These are phyloP conservation scores for Pteronura brasiliensis DNA, from an alignment of 2,113 vertebrate species.

Conservation along the genomic window DNA sequence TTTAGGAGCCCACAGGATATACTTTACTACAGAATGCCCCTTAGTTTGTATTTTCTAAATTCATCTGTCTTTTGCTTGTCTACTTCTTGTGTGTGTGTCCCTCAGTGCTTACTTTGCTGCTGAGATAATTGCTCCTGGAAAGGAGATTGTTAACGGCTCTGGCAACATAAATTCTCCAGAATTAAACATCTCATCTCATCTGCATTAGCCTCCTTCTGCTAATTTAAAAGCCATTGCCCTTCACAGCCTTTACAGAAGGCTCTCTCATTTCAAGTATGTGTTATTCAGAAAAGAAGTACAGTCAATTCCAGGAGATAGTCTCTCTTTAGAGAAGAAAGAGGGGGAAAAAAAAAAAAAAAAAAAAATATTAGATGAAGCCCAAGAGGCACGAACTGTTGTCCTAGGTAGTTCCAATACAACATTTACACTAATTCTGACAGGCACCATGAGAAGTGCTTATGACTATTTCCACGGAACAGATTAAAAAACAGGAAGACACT, in stretches of 20 bases:
- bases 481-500: not conserved
- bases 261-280: conserved; percentile 18
- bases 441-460: not conserved
- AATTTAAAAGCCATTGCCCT: conserved; percentile 33
- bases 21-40: not conserved
- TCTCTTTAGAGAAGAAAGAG: not conserved
- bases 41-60: not conserved
- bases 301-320: not conserved
- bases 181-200: conserved; percentile 11
- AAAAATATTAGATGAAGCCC: not conserved
- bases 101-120: not conserved
- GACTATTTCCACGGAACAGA: not conserved
- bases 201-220: not conserved
- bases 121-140: not conserved
- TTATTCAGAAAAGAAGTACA: conserved; percentile 31
- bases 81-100: not conserved
- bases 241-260: conserved; percentile 3
- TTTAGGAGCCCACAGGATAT: not conserved
- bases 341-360: not conserved
- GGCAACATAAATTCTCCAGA: not conserved
- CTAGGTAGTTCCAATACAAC: not conserved
- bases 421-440: not conserved
- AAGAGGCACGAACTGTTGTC: not conserved
- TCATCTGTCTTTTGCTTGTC: not conserved
- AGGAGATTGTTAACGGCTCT: conserved; percentile 19